phyloP scores from a whole-genome alignment of 2,888 invertebrate genomes.

The Acrobeloides nanus region DNA sequence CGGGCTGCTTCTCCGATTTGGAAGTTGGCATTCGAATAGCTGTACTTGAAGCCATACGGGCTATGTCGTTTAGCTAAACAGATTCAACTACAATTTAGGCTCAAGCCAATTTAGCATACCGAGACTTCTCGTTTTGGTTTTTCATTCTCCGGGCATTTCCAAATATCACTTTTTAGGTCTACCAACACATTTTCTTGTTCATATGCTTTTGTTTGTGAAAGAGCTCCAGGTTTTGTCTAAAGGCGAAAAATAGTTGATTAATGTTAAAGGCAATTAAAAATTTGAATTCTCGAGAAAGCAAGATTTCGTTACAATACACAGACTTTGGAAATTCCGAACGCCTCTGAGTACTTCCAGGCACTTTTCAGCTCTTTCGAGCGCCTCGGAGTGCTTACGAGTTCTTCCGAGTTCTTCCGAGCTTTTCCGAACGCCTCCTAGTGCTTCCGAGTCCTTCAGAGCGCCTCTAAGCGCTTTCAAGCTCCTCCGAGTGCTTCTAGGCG shows the following conservation, averaged over 20 bases:
- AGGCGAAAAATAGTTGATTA: no score
- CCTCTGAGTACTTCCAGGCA: no score
- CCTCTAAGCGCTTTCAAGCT: no score
- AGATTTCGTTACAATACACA: not conserved
- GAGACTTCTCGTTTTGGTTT: conserved; percentile 6
- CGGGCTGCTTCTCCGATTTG: conserved; percentile 2
- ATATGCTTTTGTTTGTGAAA: conserved; percentile 12
- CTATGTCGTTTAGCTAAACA: conserved; percentile 17
- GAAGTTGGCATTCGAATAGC: conserved; percentile 12
- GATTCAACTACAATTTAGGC: conserved; percentile 10
- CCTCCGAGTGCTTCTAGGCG: no score
- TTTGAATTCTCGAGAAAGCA: no score
- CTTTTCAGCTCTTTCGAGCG: no score
- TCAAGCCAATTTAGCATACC: conserved; percentile 1
- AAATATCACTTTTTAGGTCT: conserved; percentile 9
- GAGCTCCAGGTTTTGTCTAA: conserved; percentile 14
- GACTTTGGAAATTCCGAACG: no score
- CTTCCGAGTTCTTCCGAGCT: no score
- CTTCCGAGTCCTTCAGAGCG: no score
- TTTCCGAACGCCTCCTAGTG: no score
- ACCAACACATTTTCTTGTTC: conserved; percentile 14
- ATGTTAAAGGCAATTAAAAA: no score
- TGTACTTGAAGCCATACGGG: conserved; percentile 13
- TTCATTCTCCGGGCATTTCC: conserved; percentile 3
- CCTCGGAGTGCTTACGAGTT: no score